Percentiles rank a stretch among this genome's conserved stretches.
phyloP scores from a whole-genome alignment of 2,113 vertebrate species.

The Prietella phreatophila region DNA sequence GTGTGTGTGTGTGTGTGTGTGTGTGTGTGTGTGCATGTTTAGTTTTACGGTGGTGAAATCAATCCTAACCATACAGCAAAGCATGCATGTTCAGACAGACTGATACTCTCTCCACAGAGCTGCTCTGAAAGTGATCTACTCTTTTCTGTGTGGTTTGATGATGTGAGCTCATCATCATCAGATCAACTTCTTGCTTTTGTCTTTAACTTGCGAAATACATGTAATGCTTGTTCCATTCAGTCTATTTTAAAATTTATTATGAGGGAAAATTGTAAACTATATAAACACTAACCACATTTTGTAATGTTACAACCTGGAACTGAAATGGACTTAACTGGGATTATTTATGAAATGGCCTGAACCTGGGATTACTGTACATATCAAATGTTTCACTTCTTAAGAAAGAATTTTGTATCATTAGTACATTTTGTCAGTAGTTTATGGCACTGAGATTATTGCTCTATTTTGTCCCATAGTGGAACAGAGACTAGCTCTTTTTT shows the following conservation, averaged over 20 bases:
- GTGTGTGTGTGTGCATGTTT: neutral
- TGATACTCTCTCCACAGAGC: conserved; percentile 9
- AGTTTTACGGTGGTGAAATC: conserved; percentile 16
- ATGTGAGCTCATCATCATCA: conserved; percentile 17
- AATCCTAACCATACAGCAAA: conserved; percentile 20
- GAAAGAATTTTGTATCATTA: neutral
- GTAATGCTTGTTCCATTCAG: neutral
- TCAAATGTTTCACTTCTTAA: neutral
- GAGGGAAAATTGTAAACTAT: neutral
- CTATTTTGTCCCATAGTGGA: neutral
- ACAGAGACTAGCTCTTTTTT: neutral
- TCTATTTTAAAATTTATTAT: neutral
- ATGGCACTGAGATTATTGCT: neutral
- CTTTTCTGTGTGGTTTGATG: neutral
- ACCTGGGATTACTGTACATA: neutral
- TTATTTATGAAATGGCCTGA: neutral
- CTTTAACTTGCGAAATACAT: neutral
- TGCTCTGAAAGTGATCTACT: conserved; percentile 20
- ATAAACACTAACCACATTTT: neutral
- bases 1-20: neutral
- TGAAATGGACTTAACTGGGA: neutral
- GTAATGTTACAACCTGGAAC: neutral
- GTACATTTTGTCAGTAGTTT: neutral
- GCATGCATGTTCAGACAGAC: conserved; percentile 28
- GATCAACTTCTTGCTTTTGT: neutral